phyloP scores from a whole-genome alignment of 2,888 invertebrate genomes.

The Laothoe populi region DNA sequence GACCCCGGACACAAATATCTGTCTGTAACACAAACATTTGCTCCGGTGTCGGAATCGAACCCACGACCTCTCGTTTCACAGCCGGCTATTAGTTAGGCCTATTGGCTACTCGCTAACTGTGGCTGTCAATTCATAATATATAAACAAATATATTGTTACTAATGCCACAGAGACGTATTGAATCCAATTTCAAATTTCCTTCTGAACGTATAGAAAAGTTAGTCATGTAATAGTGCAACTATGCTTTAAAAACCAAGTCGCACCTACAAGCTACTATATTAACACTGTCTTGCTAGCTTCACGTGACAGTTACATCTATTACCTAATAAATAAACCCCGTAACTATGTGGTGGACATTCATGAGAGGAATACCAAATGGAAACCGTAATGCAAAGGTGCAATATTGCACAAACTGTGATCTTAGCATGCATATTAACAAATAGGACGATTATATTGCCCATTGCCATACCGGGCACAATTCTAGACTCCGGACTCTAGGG shows the following conservation, averaged over 20 bases:
- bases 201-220: background rate
- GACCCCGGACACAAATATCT: too few species aligned
- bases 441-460: background rate
- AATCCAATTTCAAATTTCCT: too few species aligned
- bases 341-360: slow-evolving; percentile 21
- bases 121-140: background rate
- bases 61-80: too few species aligned
- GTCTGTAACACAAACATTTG: too few species aligned
- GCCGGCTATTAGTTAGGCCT: too few species aligned
- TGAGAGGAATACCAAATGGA: slow-evolving; percentile 18
- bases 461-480: too few species aligned
- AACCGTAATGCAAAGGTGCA: slow-evolving; percentile 19
- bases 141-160: background rate
- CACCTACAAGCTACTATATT: background rate
- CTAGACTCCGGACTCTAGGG: too few species aligned
- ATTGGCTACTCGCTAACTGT: too few species aligned
- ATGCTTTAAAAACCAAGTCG: background rate
- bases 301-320: slow-evolving; percentile 7
- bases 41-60: too few species aligned
- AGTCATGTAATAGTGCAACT: background rate
- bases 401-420: slow-evolving; percentile 10
- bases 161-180: too few species aligned
- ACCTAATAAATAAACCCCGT: slow-evolving; percentile 21
- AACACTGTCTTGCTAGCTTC: background rate
- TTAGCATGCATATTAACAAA: background rate